A percentile compares a stretch with the other conserved stretches of the same genome.
phyloP scores from a whole-genome alignment of 2,113 vertebrate species.

The Prochilodus magdalenae region DNA sequence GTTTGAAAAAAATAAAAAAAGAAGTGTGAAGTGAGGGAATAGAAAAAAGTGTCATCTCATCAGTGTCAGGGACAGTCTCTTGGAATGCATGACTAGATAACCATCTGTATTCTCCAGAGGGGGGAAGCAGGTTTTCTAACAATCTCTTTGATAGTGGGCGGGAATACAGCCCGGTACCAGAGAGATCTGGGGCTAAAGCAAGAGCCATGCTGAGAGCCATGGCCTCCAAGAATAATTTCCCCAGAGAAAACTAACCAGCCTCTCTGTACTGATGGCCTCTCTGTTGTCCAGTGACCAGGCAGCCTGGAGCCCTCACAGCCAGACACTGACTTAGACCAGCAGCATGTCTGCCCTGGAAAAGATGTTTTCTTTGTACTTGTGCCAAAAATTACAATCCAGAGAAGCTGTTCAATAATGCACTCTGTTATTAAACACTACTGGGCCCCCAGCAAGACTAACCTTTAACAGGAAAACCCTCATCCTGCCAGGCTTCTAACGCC shows the following conservation, averaged over 20 bases:
- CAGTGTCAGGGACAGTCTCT: conserved; percentile 4
- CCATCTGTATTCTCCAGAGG: conserved; percentile 4
- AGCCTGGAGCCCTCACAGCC: conserved; percentile 16
- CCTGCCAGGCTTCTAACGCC: background rate
- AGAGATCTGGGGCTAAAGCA: conserved; percentile 17
- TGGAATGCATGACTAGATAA: conserved; percentile 13
- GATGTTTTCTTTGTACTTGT: conserved; percentile 7
- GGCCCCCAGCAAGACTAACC: background rate
- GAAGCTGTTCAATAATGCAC: conserved; percentile 6
- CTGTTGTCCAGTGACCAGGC: background rate
- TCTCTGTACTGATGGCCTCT: conserved; percentile 18
- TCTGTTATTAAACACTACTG: conserved; percentile 22
- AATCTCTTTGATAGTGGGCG: background rate
- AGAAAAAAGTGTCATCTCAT: background rate
- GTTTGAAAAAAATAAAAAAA: background rate
- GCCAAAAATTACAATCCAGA: conserved; percentile 27
- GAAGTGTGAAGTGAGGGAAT: background rate
- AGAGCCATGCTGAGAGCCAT: background rate
- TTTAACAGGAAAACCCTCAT: conserved; percentile 4
- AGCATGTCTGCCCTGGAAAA: background rate
- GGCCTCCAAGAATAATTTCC: conserved; percentile 14
- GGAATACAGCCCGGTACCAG: background rate
- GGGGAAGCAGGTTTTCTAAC: conserved; percentile 6
- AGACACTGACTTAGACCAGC: conserved; percentile 2
- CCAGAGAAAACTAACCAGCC: background rate